These are phyloP conservation scores for Gymnocypris eckloni DNA, from an alignment of 2,797 vertebrate genomes.

Conservation along the genomic window DNA sequence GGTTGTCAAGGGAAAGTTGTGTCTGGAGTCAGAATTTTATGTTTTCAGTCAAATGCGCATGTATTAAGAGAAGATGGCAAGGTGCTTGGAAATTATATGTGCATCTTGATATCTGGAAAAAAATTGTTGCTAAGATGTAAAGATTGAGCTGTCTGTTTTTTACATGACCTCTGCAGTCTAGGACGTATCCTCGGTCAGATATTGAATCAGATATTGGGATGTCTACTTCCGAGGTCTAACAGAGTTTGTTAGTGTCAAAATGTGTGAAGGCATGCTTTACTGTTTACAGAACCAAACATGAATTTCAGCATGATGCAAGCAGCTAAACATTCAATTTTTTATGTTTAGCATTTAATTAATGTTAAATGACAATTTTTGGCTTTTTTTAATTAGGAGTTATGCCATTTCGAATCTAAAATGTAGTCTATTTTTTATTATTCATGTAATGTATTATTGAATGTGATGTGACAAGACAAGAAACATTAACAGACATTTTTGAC, in stretches of 20 bases:
- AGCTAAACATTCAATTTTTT: not conserved
- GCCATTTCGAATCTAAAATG: not conserved
- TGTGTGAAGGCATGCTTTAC: not conserved
- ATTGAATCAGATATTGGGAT: not conserved
- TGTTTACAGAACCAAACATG: not conserved
- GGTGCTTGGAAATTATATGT: not conserved
- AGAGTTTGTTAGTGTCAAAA: not conserved
- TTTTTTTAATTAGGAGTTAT: not conserved
- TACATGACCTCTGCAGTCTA: not conserved
- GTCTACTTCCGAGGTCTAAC: not conserved
- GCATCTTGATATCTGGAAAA: not conserved
- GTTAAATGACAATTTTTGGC: not conserved
- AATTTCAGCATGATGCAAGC: not conserved
- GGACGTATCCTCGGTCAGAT: too few relatives aligned
- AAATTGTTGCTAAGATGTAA: not conserved
- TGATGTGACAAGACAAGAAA: not conserved
- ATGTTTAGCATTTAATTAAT: not conserved
- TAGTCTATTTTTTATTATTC: not conserved
- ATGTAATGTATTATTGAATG: too few relatives aligned
- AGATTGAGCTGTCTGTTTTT: not conserved
- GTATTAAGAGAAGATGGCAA: not conserved
- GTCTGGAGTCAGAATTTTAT: not conserved
- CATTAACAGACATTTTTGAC: not conserved
- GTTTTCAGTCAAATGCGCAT: not conserved
- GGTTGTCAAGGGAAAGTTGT: not conserved